Evolutionary conservation across 1,140 invertebrate species (phyloP).

Genomic region (Galendromus occidentalis): DNA sequence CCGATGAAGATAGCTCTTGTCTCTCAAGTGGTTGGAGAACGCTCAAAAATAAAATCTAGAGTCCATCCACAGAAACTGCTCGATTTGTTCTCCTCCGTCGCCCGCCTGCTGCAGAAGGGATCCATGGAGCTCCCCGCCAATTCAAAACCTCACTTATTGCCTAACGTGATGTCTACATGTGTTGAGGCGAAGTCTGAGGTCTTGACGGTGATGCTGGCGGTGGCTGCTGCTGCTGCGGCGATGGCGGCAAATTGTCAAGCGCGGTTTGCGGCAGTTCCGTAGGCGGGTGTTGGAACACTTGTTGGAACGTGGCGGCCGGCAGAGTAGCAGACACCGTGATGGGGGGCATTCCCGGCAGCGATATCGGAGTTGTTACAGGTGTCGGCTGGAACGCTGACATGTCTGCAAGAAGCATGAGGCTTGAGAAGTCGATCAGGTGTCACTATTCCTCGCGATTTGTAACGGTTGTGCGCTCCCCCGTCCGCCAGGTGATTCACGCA

Average conservation of each 20-base stretch:
- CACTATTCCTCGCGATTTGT: too few species aligned
- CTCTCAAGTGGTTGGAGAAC: too few species aligned
- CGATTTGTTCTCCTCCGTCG: too few species aligned
- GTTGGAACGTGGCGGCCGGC: constrained; percentile 18
- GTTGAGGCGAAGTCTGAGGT: neutral
- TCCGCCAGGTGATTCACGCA: too few species aligned
- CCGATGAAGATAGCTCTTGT: too few species aligned
- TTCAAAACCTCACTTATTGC: too few species aligned
- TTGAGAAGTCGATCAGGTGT: too few species aligned
- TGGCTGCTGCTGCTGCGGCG: neutral
- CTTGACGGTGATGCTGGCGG: neutral
- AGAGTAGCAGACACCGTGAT: constrained; percentile 54
- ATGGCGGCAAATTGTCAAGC: neutral
- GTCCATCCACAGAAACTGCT: too few species aligned
- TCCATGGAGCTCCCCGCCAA: too few species aligned
- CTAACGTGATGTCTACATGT: neutral
- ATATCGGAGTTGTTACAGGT: constrained; percentile 44
- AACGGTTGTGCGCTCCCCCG: too few species aligned
- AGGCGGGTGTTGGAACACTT: neutral
- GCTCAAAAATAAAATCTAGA: too few species aligned
- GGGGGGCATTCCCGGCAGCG: constrained; percentile 53
- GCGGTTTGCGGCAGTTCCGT: neutral
- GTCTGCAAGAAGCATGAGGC: neutral
- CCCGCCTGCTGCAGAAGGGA: too few species aligned
- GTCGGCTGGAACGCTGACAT: constrained; percentile 3